Base-by-base conservation (phyloP, 30 jellyfish, hydroid and myxozoan genomes). In the Sanderia malayensis region DNA sequence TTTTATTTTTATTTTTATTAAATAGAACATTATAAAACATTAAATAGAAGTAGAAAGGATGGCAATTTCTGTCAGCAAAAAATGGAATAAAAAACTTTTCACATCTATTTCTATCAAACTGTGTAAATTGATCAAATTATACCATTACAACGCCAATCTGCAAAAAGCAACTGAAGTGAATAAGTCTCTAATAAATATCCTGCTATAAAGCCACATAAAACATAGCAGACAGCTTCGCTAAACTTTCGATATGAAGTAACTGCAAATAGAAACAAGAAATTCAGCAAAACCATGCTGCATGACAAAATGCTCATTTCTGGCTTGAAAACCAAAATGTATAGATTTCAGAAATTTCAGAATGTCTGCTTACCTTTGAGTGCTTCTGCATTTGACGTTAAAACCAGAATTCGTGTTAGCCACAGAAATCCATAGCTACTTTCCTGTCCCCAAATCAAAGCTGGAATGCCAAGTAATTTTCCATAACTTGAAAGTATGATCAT, bases 381-480 rank as follows among this genome's bases (percentile, higher is more conserved):
- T n/a, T 86, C 89, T 22, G 84, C 84, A 59, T 65, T 71, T 20
- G 96, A 86, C 18, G 94, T 77, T 22, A 77, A 52, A 0, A 86
- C 93, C 55, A 86, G 73, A 10, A 86, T 28, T 37, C 61, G 70
- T n/a, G 94, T 73, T 32, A 86, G 76, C 67, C 89, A 63, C 65
- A 86, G 58, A 68, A 70, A 70, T 37, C 78, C 55, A 25, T 70
- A 27, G 67, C 87, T 45, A n/a, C 79, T 81, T 18, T 86, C 89
- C 31, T 49, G 81, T 46, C 84, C 80, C 96, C 96, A 86, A 22
- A 86, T 67, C 74, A 73, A 74, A 18, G 86, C 81, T 2, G 86
- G 89, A 19, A 86, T 67, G 19, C 81, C 87, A 55, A 86, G 73
- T 33, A 77, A 44, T 25, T 73, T 86, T n/a, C 96, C 96, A 53